Percentiles rank a stretch among this genome's conserved stretches.
phyloP scores from a whole-genome alignment of 2,888 invertebrate species.

The Dioctria linearis region DNA sequence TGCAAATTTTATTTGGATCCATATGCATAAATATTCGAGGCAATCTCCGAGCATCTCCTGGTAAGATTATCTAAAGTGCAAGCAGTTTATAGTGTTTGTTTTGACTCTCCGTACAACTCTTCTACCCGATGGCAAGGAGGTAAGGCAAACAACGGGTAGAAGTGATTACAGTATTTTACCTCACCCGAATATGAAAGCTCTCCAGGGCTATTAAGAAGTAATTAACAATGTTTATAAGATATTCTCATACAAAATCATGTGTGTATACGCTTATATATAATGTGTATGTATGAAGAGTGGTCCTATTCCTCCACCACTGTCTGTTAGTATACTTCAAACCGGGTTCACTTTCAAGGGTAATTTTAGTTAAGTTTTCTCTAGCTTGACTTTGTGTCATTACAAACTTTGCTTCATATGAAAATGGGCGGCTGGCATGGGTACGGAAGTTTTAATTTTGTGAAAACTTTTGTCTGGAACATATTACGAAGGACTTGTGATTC shows the following conservation, averaged over 20 bases:
- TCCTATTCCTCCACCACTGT: neutral
- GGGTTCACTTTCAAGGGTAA: conserved; percentile 6
- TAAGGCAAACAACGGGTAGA: conserved; percentile 11
- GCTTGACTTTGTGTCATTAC: conserved; percentile 19
- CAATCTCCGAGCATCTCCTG: conserved; percentile 22
- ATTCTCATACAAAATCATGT: neutral
- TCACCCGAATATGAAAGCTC: conserved; percentile 40
- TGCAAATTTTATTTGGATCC: conserved; percentile 35
- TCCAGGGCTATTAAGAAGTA: conserved; percentile 43
- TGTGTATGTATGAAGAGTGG: neutral
- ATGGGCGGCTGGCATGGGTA: conserved; percentile 3
- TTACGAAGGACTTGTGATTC: conserved; percentile 17
- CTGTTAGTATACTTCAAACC: neutral
- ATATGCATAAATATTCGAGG: conserved; percentile 38
- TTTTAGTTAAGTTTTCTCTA: conserved; percentile 14
- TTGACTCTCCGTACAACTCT: neutral
- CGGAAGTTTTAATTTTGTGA: conserved; percentile 36
- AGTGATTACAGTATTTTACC: conserved; percentile 31
- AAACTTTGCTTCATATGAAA: conserved; percentile 7
- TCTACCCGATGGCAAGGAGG: neutral
- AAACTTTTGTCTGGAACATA: conserved; percentile 41
- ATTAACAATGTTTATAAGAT: conserved; percentile 43
- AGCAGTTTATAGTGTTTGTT: neutral
- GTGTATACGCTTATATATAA: neutral
- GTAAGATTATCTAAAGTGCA: conserved; percentile 6